Evolutionary conservation across 2,888 invertebrate genomes (phyloP), one percentile per base, ranked within the genome.

Genomic region (Drosophila longiperda): DNA sequence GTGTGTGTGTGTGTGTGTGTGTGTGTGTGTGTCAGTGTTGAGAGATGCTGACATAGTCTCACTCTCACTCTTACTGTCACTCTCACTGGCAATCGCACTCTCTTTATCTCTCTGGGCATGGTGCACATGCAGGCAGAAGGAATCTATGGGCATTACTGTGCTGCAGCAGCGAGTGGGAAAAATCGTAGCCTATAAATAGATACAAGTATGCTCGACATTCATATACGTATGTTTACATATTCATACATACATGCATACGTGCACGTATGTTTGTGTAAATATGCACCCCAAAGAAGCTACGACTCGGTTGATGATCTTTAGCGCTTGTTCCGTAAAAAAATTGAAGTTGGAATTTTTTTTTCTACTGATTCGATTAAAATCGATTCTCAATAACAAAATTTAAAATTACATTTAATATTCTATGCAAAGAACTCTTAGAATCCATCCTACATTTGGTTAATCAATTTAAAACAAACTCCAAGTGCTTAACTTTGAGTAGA

Each of bases 181-280:
- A 86, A 86, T 78, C 89, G 89, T 86, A 86, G 84, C 78, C 84
- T 88, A 80, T 74, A 83, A 78, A 90, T 86, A 86, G 82, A 81
- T 83, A 34, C 67, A 71, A 75, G 77, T 85, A 85, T 83, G 74
- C 59, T 53, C 57, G 61, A 67, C 50, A 54, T 40, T 40, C 38
- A 45, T 38, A 38, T 55, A 52, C 23, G 29, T 63, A 26, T n/a
- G 32, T 38, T 32, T 29, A 60, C 58, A 36, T 58, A 29, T 17
- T 17, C 38, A 36, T 17, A 45, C 40, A 40, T 49, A 49, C 26
- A 20, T 58, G 6, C 36, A 20, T 60, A 20, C 40, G 2, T 54
- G 32, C 26, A 32, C 40, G n/a, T 54, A 7, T 45, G 23, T 59
- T 17, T 64, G 20, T 66, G 33, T 58, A 34, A 57, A 38, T 64